These are phyloP conservation scores for Aplysina aerophoba DNA, from an alignment of 37 sponge, comb jelly and placozoan species.

Conservation along the genomic window DNA sequence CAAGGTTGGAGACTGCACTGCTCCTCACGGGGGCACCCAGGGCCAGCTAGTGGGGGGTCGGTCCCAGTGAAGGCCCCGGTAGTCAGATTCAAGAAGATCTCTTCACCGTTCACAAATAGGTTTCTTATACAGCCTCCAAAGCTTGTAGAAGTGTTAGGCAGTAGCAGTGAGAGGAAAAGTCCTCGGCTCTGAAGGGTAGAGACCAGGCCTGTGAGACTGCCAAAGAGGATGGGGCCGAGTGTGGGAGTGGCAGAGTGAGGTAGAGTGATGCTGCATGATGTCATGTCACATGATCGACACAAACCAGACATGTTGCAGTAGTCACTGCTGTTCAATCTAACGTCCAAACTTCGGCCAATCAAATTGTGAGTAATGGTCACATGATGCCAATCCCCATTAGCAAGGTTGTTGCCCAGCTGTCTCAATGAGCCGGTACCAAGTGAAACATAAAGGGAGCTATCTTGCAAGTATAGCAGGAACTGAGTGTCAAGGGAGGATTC, in stretches of 20 bases:
- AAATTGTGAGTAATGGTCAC: not conserved
- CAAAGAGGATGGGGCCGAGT: constrained; percentile 24
- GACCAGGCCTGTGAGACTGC: constrained; percentile 14
- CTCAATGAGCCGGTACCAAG: constrained; percentile 3
- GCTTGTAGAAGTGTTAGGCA: not conserved
- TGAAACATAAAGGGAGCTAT: not conserved
- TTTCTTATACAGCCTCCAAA: constrained; percentile 25
- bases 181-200: constrained; percentile 9
- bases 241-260: constrained; percentile 2
- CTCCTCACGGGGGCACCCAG: constrained; percentile 14
- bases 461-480: constrained; percentile 12
- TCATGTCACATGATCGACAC: constrained; percentile 14
- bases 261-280: not conserved
- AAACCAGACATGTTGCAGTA: not conserved
- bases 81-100: not conserved
- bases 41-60: constrained; percentile 9
- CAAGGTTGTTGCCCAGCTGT: constrained; percentile 3
- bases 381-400: constrained; percentile 29
- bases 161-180: not conserved
- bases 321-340: not conserved
- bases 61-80: not conserved
- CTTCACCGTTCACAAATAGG: not conserved
- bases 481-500: not conserved
- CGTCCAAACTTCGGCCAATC: not conserved
- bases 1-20: not conserved